Percentiles rank a stretch among this genome's conserved stretches.
These are phyloP conservation scores for Perodicticus potto DNA, from an alignment of 2,797 vertebrate genomes.

Conservation along the genomic window DNA sequence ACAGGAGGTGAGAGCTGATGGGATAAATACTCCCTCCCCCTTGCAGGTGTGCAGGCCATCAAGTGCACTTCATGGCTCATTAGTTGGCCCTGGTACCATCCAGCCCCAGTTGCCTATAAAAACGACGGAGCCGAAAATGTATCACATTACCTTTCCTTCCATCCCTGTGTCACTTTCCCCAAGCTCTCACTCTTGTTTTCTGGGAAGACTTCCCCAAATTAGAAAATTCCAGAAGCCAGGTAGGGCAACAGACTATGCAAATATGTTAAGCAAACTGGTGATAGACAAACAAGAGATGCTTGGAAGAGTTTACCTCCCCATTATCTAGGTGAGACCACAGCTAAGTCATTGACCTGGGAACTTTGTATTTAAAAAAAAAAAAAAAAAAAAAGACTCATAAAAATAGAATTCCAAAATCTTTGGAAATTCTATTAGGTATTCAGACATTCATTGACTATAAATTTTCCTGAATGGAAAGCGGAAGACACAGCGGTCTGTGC, in stretches of 20 bases:
- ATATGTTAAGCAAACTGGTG: background rate
- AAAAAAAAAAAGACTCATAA: background rate
- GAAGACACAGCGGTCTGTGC: background rate
- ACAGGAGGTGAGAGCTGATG: background rate
- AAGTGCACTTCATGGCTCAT: background rate
- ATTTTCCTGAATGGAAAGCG: background rate
- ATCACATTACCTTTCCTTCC: background rate
- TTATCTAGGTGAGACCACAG: background rate
- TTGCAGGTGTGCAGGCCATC: no score
- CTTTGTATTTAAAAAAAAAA: background rate
- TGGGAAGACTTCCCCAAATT: background rate
- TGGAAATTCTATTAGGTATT: background rate
- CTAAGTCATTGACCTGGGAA: background rate
- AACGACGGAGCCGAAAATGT: background rate
- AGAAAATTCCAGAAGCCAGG: background rate
- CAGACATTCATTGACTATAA: background rate
- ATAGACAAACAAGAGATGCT: background rate
- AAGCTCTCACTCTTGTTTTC: background rate
- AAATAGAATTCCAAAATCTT: background rate
- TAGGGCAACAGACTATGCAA: background rate
- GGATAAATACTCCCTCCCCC: background rate
- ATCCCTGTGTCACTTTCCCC: background rate
- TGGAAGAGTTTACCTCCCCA: background rate
- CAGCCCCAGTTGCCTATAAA: background rate
- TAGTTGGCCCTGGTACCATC: background rate